Percentiles rank a stretch among this genome's conserved stretches.
Evolutionary conservation across 2,888 invertebrate genomes (phyloP).

Genomic region (Galeruca laticollis): DNA sequence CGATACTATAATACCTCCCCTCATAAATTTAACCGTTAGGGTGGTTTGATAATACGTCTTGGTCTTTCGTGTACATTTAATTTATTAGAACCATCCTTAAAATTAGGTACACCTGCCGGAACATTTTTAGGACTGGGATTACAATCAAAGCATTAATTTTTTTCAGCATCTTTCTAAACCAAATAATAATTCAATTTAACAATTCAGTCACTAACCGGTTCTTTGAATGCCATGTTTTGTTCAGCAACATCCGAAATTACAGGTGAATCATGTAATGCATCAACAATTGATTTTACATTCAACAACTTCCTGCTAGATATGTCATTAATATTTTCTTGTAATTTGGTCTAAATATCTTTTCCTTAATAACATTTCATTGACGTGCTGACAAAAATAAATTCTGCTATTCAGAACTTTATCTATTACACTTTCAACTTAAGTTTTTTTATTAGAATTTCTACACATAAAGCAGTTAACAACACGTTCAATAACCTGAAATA

Average conservation of each 20-base stretch:
- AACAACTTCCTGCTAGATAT: not conserved
- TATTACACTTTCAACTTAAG: too few relatives aligned
- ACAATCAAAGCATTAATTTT: not conserved
- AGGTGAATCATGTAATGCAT: not conserved
- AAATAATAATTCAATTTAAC: not conserved
- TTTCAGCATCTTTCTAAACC: not conserved
- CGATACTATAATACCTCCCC: not conserved
- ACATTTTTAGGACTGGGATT: not conserved
- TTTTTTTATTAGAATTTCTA: too few relatives aligned
- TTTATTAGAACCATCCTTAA: not conserved
- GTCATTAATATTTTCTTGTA: not conserved
- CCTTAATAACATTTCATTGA: too few relatives aligned
- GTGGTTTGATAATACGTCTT: not conserved
- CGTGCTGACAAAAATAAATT: too few relatives aligned
- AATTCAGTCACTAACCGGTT: not conserved
- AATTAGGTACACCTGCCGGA: not conserved
- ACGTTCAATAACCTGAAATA: too few relatives aligned
- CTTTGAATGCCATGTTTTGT: not conserved
- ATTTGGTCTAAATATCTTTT: too few relatives aligned
- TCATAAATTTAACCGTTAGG: slow-evolving; percentile 1
- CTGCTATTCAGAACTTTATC: too few relatives aligned
- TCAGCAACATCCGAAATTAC: too few relatives aligned
- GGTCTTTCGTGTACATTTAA: not conserved
- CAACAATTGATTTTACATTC: not conserved
- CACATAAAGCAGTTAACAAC: too few relatives aligned